Conservation (phyloP, 2,888 invertebrate genomes). For the Drosophila pullipes region DNA sequence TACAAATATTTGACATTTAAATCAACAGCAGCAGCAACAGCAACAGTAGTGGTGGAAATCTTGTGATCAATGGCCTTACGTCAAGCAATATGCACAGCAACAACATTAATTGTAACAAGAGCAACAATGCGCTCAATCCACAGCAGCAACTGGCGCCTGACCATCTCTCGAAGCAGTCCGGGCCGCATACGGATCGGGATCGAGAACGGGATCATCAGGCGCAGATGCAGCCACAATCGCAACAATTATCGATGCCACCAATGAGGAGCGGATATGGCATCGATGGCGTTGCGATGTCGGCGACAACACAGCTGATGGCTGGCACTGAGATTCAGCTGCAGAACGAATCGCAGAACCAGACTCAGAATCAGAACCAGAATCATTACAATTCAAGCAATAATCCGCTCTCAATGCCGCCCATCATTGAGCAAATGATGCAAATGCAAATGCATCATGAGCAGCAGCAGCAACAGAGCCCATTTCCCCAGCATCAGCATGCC, state of each 20-base stretch:
- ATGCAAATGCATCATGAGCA: conserved; percentile 74
- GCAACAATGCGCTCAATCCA: conserved; percentile 34
- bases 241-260: conserved; percentile 43
- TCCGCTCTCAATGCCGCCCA: conserved; percentile 82
- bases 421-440: conserved; percentile 76
- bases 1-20: neutral
- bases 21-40: conserved; percentile 55
- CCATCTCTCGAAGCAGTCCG: conserved; percentile 41
- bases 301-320: conserved; percentile 49
- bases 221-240: conserved; percentile 33
- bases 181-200: conserved; percentile 17
- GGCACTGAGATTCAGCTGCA: conserved; percentile 63
- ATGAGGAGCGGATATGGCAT: conserved; percentile 42
- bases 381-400: conserved; percentile 73
- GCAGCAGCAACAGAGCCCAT: conserved; percentile 39
- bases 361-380: conserved; percentile 61
- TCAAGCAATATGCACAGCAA: conserved; percentile 77
- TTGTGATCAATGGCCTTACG: conserved; percentile 83
- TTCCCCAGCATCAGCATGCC: conserved; percentile 55
- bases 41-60: conserved; percentile 70
- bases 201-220: neutral
- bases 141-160: conserved; percentile 61
- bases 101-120: conserved; percentile 59
- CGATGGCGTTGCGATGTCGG: conserved; percentile 52
- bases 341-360: conserved; percentile 59